Conservation (phyloP, 2,888 invertebrate species). For the Tetropium fuscum region DNA sequence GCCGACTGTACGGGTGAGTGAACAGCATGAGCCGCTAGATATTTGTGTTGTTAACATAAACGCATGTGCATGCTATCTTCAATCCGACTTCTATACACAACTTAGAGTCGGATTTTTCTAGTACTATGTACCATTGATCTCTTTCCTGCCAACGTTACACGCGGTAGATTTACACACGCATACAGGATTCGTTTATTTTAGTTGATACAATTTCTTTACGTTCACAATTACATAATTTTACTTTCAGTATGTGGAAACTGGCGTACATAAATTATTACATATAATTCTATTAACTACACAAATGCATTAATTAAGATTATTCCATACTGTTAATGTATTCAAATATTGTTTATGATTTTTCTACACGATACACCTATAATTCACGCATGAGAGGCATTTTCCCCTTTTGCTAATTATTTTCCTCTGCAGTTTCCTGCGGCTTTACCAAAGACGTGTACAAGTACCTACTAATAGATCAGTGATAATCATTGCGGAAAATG, state of each 20-base stretch:
- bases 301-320: constrained; percentile 29
- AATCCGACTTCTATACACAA: constrained; percentile 53
- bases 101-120: constrained; percentile 47
- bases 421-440: constrained; percentile 21
- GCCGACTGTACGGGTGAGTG: constrained; percentile 87
- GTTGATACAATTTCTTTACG: constrained; percentile 34
- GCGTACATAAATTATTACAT: constrained; percentile 35
- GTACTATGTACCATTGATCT: constrained; percentile 12
- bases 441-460: constrained; percentile 3
- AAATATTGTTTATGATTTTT: constrained; percentile 12
- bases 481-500: too few relatives aligned
- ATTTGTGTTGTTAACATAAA: constrained; percentile 33
- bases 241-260: constrained; percentile 47
- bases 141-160: constrained; percentile 21
- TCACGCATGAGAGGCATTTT: constrained; percentile 27
- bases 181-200: constrained; percentile 28
- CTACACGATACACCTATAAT: constrained; percentile 13
- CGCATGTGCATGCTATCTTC: constrained; percentile 43
- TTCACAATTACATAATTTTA: constrained; percentile 45
- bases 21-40: constrained; percentile 34
- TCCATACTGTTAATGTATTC: constrained; percentile 15
- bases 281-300: constrained; percentile 36
- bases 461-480: too few relatives aligned
- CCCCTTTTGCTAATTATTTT: constrained; percentile 28
- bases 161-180: constrained; percentile 21